These are phyloP conservation scores for Caenorhabditis doughertyi DNA, from an alignment of 2,888 invertebrate genomes.

Conservation along the genomic window DNA sequence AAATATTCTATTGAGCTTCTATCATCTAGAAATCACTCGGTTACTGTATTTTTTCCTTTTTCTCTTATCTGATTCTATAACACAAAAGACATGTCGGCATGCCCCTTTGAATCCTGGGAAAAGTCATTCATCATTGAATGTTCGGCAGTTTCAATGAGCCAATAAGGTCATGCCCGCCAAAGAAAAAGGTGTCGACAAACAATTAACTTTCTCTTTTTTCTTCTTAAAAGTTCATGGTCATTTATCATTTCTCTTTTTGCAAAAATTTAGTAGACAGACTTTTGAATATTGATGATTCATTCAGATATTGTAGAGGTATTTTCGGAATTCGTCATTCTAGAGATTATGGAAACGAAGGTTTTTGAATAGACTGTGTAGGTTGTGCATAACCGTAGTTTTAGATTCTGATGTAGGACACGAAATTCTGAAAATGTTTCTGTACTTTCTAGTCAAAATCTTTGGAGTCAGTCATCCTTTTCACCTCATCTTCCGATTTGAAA, in stretches of 20 bases:
- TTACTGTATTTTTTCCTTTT: not conserved
- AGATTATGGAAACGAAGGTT: not conserved
- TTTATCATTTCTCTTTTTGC: not conserved
- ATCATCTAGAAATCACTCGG: not conserved
- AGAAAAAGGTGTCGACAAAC: not conserved
- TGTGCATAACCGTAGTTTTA: too few relatives aligned
- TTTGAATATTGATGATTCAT: conserved; percentile 2
- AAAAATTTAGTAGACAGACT: not conserved
- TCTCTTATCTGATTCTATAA: not conserved
- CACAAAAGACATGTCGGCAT: not conserved
- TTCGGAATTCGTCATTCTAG: too few relatives aligned
- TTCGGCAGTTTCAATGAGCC: not conserved
- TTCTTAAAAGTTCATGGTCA: conserved; percentile 1
- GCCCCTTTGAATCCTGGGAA: conserved; percentile 10
- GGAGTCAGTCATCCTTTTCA: too few relatives aligned
- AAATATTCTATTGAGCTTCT: not conserved
- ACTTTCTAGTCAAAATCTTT: too few relatives aligned
- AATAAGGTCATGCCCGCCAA: not conserved
- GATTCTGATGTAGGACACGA: too few relatives aligned
- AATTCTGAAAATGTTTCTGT: not conserved
- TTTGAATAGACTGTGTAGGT: not conserved
- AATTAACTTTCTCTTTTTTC: conserved; percentile 10
- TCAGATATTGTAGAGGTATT: not conserved
- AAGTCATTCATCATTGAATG: not conserved
- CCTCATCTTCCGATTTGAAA: too few relatives aligned